Evolutionary conservation across 1,140 invertebrate species (phyloP).

Genomic region (Lordiphosa collinella): DNA sequence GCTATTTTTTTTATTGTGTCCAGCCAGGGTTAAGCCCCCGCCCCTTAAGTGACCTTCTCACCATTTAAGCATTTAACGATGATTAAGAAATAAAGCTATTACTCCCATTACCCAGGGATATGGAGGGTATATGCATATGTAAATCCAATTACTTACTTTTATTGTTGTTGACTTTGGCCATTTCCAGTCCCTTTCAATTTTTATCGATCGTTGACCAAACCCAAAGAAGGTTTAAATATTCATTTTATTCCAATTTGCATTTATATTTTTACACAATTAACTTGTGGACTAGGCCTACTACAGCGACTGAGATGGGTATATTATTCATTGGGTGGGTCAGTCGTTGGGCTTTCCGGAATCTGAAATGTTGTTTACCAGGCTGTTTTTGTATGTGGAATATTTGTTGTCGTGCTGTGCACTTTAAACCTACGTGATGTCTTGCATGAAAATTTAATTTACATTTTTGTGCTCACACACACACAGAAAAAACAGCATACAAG

Average conservation of each 20-base stretch:
- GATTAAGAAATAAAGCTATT: slow-evolving; percentile 12
- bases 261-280: slow-evolving; percentile 12
- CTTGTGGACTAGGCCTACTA: slow-evolving; percentile 3
- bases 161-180: slow-evolving; percentile 9
- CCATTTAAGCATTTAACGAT: slow-evolving; percentile 27
- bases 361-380: background rate
- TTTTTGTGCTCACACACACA: slow-evolving; percentile 1
- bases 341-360: slow-evolving; percentile 8
- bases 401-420: slow-evolving; percentile 3
- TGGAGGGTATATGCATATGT: background rate
- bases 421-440: slow-evolving; percentile 17
- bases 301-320: background rate
- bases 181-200: slow-evolving; percentile 1
- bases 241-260: slow-evolving; percentile 10
- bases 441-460: slow-evolving; percentile 17
- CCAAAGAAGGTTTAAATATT: slow-evolving; percentile 1
- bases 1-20: no score
- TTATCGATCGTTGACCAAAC: slow-evolving; percentile 1
- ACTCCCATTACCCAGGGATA: background rate
- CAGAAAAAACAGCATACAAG: no score
- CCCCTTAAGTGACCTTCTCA: slow-evolving; percentile 13
- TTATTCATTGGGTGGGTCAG: slow-evolving; percentile 7
- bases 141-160: slow-evolving; percentile 5
- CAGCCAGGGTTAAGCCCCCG: no score
- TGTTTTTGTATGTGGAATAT: no score